phyloP scores from a whole-genome alignment of 2,113 vertebrate genomes.

The Lucifuga dentata region DNA sequence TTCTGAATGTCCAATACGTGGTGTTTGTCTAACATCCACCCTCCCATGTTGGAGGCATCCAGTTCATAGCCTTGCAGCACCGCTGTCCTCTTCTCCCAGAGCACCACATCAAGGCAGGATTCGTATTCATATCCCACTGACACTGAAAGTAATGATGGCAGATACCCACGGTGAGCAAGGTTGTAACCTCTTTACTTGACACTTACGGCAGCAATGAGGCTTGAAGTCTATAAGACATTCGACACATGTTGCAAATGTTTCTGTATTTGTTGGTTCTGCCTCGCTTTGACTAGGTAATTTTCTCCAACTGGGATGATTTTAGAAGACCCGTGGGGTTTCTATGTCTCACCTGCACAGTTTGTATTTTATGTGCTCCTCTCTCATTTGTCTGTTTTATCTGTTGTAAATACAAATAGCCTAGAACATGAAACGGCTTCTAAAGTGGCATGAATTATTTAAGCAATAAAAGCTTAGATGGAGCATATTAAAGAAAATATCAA shows the following conservation, averaged over 20 bases:
- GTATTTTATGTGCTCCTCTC: conserved; percentile 46
- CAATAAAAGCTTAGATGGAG: conserved; percentile 47
- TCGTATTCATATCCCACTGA: conserved; percentile 98
- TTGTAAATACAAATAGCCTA: conserved; percentile 60
- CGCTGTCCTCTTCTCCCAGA: conserved; percentile 96
- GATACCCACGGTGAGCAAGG: conserved; percentile 51
- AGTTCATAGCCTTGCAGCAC: conserved; percentile 94
- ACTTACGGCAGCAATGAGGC: conserved; percentile 60
- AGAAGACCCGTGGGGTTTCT: conserved; percentile 58
- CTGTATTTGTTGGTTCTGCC: conserved; percentile 17
- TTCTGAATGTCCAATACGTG: conserved; percentile 95
- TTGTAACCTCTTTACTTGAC: conserved; percentile 47
- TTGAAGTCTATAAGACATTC: conserved; percentile 28
- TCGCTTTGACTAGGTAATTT: conserved; percentile 54
- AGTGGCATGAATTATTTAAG: conserved; percentile 54
- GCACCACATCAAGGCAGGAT: conserved; percentile 93
- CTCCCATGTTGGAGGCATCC: conserved; percentile 95
- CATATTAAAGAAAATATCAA: conserved; percentile 48
- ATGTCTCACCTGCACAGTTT: conserved; percentile 51
- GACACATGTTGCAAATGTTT: conserved; percentile 9
- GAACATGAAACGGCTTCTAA: conserved; percentile 3
- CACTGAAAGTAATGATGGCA: conserved; percentile 84
- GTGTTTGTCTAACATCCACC: conserved; percentile 96
- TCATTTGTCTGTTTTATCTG: conserved; percentile 63
- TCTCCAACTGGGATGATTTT: conserved; percentile 68